Base-by-base conservation (phyloP, 2,113 vertebrate species). In the Microtus oregoni region DNA sequence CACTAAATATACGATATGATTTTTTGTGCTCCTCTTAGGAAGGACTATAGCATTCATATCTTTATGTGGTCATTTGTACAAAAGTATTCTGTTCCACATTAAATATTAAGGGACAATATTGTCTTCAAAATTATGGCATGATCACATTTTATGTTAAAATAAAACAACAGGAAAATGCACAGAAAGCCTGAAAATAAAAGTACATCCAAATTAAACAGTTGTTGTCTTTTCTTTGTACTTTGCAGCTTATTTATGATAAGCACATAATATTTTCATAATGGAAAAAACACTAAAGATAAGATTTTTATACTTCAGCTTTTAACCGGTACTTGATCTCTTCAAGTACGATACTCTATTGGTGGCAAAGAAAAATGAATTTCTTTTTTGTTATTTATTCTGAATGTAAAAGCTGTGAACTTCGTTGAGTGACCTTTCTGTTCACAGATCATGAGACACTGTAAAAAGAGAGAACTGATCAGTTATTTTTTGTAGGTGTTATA, bases 301-400 rank as follows among this genome's bases (percentile, higher is more conserved):
- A 78, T 47, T 92, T 73, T 95, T 89, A 95, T 86, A 68, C 26
- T 89, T 50, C 38, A 61, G 88, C 67, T 95, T 87, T 97, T 96
- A 96, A 95, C 81, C 89, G 58, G 75, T 52, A 14, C 13, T 26
- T 92, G 90, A 90, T 88, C 86, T 92, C 72, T 95, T 86, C 5
- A 17, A 86, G 12, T 85, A 78, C 83, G 93, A 70, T 89, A 70
- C 30, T 94, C 86, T 92, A n/a, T 38, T 90, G 92, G 55, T 28
- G 47, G 55, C 67, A 86, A 50, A 89, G 47, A 67, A 88, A 92
- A 61, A 96, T 0, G 0, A 86, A 92, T 96, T 97, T 92, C 81
- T 52, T 92, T 97, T 97, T 93, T 91, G 89, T 65, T 97, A 44
- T 97, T 93, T 97, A 85, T 96, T 96, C 96, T 94, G 87, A 95